Percentiles rank a stretch among this genome's conserved stretches.
Conservation (phyloP, 2,797 vertebrate genomes). For the Ctenosaura bakeri region DNA sequence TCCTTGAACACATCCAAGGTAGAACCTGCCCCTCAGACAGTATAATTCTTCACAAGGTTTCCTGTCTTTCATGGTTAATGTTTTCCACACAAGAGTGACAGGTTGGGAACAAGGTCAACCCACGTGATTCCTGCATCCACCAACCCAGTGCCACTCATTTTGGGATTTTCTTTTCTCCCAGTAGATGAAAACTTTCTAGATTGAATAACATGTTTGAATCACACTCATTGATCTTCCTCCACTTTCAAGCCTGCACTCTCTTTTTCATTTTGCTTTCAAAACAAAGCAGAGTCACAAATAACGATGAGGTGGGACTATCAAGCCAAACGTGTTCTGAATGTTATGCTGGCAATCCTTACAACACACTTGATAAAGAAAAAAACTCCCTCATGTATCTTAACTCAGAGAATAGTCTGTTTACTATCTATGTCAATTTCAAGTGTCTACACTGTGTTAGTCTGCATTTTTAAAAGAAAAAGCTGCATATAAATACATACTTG, state of each 20-base stretch:
- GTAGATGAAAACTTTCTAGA: slow-evolving; percentile 23
- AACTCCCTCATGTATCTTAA: background rate
- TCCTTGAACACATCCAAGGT: slow-evolving; percentile 37
- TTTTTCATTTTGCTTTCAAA: slow-evolving; percentile 28
- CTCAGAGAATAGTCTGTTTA: background rate
- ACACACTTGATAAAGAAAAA: background rate
- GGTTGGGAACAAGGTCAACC: slow-evolving; percentile 44
- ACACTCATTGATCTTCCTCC: background rate
- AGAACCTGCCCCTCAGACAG: slow-evolving; percentile 43
- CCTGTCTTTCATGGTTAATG: slow-evolving; percentile 20
- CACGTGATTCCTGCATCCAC: background rate
- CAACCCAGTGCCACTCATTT: background rate
- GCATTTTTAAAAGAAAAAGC: background rate
- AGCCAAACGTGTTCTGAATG: background rate
- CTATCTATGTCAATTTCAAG: background rate
- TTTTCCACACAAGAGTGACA: slow-evolving; percentile 31
- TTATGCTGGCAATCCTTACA: background rate
- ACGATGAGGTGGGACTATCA: background rate
- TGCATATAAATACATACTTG: background rate
- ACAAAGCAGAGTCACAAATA: slow-evolving; percentile 37
- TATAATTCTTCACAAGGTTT: background rate
- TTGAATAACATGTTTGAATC: slow-evolving; percentile 28
- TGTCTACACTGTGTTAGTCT: background rate
- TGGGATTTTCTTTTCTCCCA: background rate
- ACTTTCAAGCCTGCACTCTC: slow-evolving; percentile 45